Percentiles rank a stretch among this genome's conserved stretches.
phyloP scores from a whole-genome alignment of 2,113 vertebrate genomes.

The Nesospiza acunhae region DNA sequence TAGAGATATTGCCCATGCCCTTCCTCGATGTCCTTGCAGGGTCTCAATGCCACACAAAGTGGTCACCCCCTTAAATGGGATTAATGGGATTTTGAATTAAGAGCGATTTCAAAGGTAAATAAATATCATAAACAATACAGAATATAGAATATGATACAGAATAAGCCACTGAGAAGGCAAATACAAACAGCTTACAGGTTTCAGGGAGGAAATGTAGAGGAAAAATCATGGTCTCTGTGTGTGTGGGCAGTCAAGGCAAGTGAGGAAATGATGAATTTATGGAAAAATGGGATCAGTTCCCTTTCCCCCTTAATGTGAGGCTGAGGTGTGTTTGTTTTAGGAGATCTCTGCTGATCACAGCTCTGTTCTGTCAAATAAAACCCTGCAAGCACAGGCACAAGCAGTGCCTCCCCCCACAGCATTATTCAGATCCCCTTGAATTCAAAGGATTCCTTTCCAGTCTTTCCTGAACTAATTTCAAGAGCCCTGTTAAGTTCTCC shows the following conservation, averaged over 20 bases:
- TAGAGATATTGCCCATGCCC: background rate
- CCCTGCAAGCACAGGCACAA: background rate
- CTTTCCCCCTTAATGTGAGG: background rate
- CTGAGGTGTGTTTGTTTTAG: background rate
- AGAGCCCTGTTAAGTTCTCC: background rate
- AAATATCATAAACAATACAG: background rate
- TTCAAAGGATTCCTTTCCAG: background rate
- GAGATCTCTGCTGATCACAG: background rate
- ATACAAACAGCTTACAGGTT: background rate
- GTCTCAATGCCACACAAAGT: background rate
- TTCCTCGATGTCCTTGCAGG: background rate
- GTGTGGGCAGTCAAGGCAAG: background rate
- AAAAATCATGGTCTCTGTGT: background rate
- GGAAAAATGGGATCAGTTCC: background rate
- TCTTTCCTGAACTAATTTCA: background rate
- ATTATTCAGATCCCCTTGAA: background rate
- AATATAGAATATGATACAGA: background rate
- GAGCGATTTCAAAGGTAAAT: background rate
- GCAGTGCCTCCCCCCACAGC: background rate
- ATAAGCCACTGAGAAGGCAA: background rate
- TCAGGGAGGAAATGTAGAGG: background rate
- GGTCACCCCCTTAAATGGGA: background rate
- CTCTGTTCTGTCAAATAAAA: background rate
- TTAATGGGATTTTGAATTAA: background rate
- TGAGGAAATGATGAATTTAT: background rate